Percentiles rank a stretch among this genome's conserved stretches.
Evolutionary conservation across 2,888 invertebrate species (phyloP).

Genomic region (Polydrusus tereticollis): DNA sequence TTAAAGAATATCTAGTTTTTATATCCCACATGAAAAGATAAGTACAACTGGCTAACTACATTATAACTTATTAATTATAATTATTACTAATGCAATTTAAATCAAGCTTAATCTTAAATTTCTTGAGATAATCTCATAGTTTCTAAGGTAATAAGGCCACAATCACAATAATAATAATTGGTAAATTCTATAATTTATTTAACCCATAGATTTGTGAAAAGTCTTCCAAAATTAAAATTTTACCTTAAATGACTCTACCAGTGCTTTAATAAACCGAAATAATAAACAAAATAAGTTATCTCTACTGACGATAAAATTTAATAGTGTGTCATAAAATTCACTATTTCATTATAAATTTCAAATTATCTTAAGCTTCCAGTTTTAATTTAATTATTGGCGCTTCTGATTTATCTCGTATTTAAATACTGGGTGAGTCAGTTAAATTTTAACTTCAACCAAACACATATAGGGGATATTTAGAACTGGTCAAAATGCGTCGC

Average conservation of each 20-base stretch:
- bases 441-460: neutral
- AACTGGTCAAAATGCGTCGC: no score
- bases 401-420: neutral
- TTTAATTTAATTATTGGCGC: constrained; percentile 1
- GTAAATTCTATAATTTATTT: neutral
- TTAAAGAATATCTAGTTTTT: no score
- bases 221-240: neutral
- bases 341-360: neutral
- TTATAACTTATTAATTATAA: no score
- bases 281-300: neutral
- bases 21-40: no score
- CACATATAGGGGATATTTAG: no score
- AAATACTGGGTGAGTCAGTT: neutral
- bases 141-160: neutral
- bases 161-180: neutral
- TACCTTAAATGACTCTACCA: neutral
- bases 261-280: neutral
- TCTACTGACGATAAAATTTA: constrained; percentile 4
- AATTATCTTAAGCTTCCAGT: constrained; percentile 1
- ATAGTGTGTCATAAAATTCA: neutral
- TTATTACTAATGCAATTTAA: no score
- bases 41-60: no score
- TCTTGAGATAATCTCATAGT: no score
- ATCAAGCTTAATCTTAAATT: no score
- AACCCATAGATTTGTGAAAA: neutral